A percentile compares a stretch with the other conserved stretches of the same genome.
phyloP scores from a whole-genome alignment of 2,113 vertebrate genomes.

The Microtus richardsoni region DNA sequence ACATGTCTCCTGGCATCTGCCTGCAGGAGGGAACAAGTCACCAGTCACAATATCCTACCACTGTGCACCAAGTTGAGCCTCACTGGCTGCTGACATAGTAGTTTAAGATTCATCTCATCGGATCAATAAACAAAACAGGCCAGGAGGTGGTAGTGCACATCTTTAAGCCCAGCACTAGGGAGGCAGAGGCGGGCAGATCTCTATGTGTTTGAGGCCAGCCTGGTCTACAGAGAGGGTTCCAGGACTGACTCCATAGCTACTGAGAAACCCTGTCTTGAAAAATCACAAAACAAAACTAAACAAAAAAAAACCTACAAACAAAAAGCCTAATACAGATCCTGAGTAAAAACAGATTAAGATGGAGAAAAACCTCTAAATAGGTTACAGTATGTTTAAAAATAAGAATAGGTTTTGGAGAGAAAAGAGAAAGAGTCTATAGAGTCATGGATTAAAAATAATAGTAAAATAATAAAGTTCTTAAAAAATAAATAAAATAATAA shows the following conservation, averaged over 20 bases:
- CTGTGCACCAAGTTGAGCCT: background rate
- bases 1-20: background rate
- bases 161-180: too few species aligned
- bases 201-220: too few species aligned
- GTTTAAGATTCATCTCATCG: background rate
- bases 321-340: background rate
- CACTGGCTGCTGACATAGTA: background rate
- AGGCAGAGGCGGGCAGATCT: too few species aligned
- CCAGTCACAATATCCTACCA: too few species aligned
- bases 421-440: background rate
- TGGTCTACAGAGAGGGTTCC: too few species aligned
- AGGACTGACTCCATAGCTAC: too few species aligned
- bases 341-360: background rate
- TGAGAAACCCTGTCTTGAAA: too few species aligned
- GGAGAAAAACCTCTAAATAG: background rate
- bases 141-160: too few species aligned
- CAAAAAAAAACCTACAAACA: too few species aligned
- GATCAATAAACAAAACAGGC: background rate
- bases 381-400: background rate
- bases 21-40: background rate
- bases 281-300: too few species aligned
- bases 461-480: background rate
- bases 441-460: background rate
- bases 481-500: background rate
- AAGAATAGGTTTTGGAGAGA: background rate